Evolutionary conservation across 2,888 invertebrate species (phyloP), one percentile per base, ranked within the genome.

Genomic region (Zaprionus bogoriensis): DNA sequence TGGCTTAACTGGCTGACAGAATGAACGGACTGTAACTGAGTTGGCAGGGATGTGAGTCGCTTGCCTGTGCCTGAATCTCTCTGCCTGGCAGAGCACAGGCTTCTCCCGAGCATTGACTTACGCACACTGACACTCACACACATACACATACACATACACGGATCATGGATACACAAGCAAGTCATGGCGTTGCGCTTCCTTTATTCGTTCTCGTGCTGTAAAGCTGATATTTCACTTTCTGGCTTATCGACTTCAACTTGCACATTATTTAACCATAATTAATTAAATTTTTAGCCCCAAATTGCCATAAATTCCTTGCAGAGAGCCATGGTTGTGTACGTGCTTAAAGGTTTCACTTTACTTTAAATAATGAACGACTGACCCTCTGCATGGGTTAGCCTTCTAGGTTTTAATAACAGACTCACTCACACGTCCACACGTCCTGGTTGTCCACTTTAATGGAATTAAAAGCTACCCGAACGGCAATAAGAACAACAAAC

Each of bases 391-490:
- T 39, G 4, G n/a, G 32, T 6, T 17, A 3, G 2, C 7, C 23
- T 22, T 28, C 12, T 5, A 17, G 22, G 32, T 38, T 22, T 42
- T 42, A 23, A 41, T 46, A 46, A n/a, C 41, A 66, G 6, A 14
- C 12, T 6, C 41, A 41, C 6, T 2, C 20, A 6, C 19, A 6
- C 10, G n/a, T 2, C 10, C 10, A 2, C n/a, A 41, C 12, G 28
- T 41, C 14, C 30, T 30, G 46, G 59, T 65, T 79, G 67, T 75
- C 57, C 68, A 61, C 79, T 83, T 79, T 74, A 76, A 83, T 74
- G 79, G 73, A 65, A 67, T 79, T 76, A 68, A 85, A 82, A 82
- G 86, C 82, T 67, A 70, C 66, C 73, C 58, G 45, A 52, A 32
- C n/a, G 5, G 41, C 41, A 41, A 12, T 19, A 20, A 9, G 10